Evolutionary conservation across 2,797 vertebrate genomes (phyloP), one percentile per base, ranked within the genome.

Genomic region (Avahi laniger): DNA sequence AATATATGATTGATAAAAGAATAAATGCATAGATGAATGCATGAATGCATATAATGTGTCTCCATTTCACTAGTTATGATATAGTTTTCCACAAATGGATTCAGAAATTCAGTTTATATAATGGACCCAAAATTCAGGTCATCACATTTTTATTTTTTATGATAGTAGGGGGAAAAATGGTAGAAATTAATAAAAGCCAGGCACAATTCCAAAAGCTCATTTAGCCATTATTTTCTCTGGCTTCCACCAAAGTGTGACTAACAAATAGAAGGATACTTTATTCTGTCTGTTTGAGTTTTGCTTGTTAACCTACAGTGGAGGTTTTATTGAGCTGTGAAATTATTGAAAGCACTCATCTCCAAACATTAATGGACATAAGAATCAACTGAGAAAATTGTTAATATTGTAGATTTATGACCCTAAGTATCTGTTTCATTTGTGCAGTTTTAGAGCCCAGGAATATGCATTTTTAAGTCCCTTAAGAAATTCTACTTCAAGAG

Each of bases 291-390:
- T 89, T 95, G 72, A 54, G 46, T 95, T 96, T 94, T 96, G 79
- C 94, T 94, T 90, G 13, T 94, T 94, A 93, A 92, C 86, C 43
- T 91, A 63, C 35, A 81, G 81, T 73, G 26, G 26, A 95, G 43
- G 54, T 96, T 94, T 95, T 91, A 93, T 81, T 89, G 91, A 91
- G 65, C 88, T 96, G 82, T 89, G 79, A 97, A 97, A 96, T 91
- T 95, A 70, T 76, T 72, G 75, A 94, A 94, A 94, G 43, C n/a
- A 83, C 33, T 93, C 72, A 15, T 95, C 82, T 83, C 78, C 69
- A 76, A 95, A 97, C 63, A 91, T 96, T 92, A 92, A 78, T 86
- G 93, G 85, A 57, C 52, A 50, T 59, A 75, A 89, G 72, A 86
- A 95, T 93, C 94, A 86, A 65, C 61, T 79, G 61, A 93, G 85